These are phyloP conservation scores for Drosophila carrolli DNA, from an alignment of 1,140 invertebrate species.

Conservation along the genomic window DNA sequence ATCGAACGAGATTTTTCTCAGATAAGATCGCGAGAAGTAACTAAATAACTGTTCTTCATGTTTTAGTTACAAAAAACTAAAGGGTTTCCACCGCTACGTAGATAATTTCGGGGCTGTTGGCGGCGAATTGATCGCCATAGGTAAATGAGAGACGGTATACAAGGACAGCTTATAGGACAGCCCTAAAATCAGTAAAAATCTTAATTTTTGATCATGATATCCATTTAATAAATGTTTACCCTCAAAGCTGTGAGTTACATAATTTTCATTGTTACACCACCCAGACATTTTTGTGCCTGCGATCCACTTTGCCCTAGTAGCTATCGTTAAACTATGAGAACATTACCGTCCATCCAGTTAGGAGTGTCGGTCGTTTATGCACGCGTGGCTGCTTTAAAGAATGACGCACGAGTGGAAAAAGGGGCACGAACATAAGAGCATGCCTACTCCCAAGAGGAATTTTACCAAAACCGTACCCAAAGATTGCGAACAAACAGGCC, in stretches of 20 bases:
- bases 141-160: slow-evolving; percentile 19
- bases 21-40: no score
- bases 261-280: slow-evolving; percentile 31
- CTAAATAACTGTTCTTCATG: no score
- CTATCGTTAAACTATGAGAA: slow-evolving; percentile 11
- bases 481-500: background rate
- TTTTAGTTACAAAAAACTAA: no score
- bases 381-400: slow-evolving; percentile 32
- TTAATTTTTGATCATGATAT: no score
- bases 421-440: background rate
- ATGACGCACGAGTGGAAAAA: slow-evolving; percentile 3
- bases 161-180: background rate
- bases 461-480: background rate
- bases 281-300: background rate
- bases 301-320: background rate
- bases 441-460: slow-evolving; percentile 1
- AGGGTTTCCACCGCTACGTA: no score
- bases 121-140: background rate
- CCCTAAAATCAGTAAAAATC: no score
- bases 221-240: no score
- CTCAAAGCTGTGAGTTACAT: background rate
- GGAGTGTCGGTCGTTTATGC: slow-evolving; percentile 23
- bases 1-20: background rate
- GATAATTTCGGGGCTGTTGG: no score
- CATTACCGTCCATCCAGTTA: background rate